Base-by-base conservation (phyloP, 2,888 invertebrate genomes). In the Eupithecia centaureata region DNA sequence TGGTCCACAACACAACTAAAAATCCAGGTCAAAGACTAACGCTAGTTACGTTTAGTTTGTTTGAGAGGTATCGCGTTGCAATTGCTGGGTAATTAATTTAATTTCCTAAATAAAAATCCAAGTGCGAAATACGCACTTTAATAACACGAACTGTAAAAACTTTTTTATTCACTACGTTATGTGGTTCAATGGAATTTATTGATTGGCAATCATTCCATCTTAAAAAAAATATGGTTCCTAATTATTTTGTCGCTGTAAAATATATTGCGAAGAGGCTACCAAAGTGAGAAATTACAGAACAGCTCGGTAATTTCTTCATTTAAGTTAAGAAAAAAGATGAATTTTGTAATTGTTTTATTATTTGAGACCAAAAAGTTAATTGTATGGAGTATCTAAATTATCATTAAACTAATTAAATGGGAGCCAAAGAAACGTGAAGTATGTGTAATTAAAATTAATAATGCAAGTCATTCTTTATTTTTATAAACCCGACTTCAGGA, bases 351-450 rank as follows among this genome's bases (percentile, higher is more conserved):
- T 12, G 18, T 22, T 47, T 18, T 3, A 18, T 42, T 1, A 22
- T 47, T 47, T 47, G 18, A 47, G 47, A 4, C 18, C 18, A 42
- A 42, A 18, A 47, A 22, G 2, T 13, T 4, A 2, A 47, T 47
- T 22, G 10, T 4, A 47, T 47, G 18, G 22, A 22, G 22, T 18
- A 8, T 22, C 10, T 27, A 15, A 27, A 47, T 22, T 52, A 27
- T 27, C 1, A 35, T n/a, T 58, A 33, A 35, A 15, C 8, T 58
- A 15, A 35, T 28, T n/a, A 42, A 27, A 32, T 51, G 27, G n/a
- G 47, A 63, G 27, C 63, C 63, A 63, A 63, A 63, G 63, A 63
- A 58, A 15, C 25, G 47, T 22, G 22, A 47, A 22, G 22, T 47
- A 12, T 47, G 10, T 32, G 7, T 32, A 47, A 10, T 47, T 22